Base-by-base conservation (phyloP, 2,888 invertebrate species). In the Balanococcus diminutus region DNA sequence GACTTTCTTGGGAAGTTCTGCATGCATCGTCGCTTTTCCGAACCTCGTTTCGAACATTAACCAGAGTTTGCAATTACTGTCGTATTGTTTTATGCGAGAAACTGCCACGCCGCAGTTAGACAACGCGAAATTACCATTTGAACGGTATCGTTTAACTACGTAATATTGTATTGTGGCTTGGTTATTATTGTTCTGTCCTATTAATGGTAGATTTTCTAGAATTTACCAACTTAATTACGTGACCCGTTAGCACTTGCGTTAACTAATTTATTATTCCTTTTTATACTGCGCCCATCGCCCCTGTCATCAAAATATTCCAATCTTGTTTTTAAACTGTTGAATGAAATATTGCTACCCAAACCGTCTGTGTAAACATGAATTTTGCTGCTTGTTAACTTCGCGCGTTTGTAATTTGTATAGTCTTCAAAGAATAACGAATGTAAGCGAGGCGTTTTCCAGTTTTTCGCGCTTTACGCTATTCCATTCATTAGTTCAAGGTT, bases 11-110 rank as follows among this genome's bases (percentile, higher is more conserved):
- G 75, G 75, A 79, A 79, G 75, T 79, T 79, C 32, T 79, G 75
- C 75, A 79, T 79, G 75, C 75, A 79, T 79, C 75, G 75, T 79
- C 75, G 75, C 75, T 79, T 79, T 79, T 79, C 75, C 75, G 75
- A 79, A 79, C 75, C 75, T 36, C 75, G 32, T 79, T 79, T 79
- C 75, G 75, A 79, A 79, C 75, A 79, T 79, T 79, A 79, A 79
- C 75, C 75, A 79, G 75, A 79, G 75, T 79, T 79, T 79, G 75
- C 75, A 79, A 79, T 79, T 79, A 79, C 75, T 79, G 75, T 79
- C 75, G 75, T 79, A 79, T 79, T 79, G 75, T 79, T 79, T 79
- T 79, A 79, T 79, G 36, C 36, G 75, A 79, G 75, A 79, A 79
- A 36, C 75, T 36, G 75, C 36, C 75, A 36, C 32, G 32, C 75